These are phyloP conservation scores for Clepsis dumicolana DNA, from an alignment of 2,888 invertebrate species.

Conservation along the genomic window DNA sequence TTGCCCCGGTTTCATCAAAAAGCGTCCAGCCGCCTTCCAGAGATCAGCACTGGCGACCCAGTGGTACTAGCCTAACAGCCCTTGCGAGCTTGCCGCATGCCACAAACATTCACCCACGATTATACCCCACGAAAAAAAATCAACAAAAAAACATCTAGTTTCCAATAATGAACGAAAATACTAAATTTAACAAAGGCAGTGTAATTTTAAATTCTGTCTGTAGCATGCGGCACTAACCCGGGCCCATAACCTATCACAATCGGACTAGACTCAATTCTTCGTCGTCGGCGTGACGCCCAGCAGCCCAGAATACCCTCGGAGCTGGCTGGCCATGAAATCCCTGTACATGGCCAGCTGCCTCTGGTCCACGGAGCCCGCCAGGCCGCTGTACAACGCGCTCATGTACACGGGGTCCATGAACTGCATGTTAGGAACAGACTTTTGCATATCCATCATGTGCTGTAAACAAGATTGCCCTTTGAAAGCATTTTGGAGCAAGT, in stretches of 20 bases:
- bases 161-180: no score
- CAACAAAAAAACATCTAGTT: no score
- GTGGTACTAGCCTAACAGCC: conserved; percentile 16
- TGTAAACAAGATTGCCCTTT: conserved; percentile 53
- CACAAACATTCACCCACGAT: no score
- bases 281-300: conserved; percentile 76
- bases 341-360: conserved; percentile 76
- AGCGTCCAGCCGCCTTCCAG: conserved; percentile 6
- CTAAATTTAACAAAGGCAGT: no score
- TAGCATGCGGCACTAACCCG: neutral
- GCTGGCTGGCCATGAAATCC: conserved; percentile 74
- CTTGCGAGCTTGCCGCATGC: conserved; percentile 2
- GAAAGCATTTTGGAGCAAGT: conserved; percentile 52
- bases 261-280: conserved; percentile 69
- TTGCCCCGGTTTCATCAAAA: conserved; percentile 7
- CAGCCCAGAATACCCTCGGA: conserved; percentile 69
- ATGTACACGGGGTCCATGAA: conserved; percentile 76
- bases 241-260: conserved; percentile 43
- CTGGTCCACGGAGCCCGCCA: conserved; percentile 76
- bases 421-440: conserved; percentile 57
- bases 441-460: conserved; percentile 61
- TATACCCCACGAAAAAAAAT: no score
- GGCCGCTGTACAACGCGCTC: conserved; percentile 70
- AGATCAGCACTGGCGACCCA: conserved; percentile 22
- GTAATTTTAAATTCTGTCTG: no score